phyloP scores from a whole-genome alignment of 2,113 vertebrate genomes.

The Neodon shergylaensis region DNA sequence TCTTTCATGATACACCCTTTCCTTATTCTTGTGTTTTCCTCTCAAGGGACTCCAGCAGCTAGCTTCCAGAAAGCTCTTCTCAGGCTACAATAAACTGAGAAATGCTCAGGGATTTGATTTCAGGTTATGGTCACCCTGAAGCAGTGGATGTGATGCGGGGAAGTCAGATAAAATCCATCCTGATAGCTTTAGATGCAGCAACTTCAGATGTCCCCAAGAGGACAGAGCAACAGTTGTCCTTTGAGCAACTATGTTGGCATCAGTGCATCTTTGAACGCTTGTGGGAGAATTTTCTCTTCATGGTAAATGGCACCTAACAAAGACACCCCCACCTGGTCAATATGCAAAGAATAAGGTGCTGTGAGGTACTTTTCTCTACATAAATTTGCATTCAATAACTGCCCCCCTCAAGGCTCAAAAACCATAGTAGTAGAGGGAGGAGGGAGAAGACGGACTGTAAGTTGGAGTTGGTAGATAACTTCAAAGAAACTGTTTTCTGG shows the following conservation, averaged over 20 bases:
- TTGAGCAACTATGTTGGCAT: neutral
- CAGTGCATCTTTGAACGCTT: too few relatives aligned
- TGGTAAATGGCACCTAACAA: neutral
- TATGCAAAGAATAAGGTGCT: neutral
- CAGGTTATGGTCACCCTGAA: neutral
- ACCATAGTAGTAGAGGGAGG: neutral
- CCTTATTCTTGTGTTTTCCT: neutral
- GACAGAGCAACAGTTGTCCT: too few relatives aligned
- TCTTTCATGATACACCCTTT: neutral
- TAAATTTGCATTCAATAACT: neutral
- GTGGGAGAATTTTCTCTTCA: neutral
- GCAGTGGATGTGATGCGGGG: neutral
- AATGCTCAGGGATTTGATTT: neutral
- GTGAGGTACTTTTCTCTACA: neutral
- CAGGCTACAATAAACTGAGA: neutral
- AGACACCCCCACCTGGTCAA: neutral
- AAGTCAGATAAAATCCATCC: neutral
- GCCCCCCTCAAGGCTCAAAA: neutral
- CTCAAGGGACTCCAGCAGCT: neutral
- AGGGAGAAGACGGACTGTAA: neutral
- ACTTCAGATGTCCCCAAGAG: neutral
- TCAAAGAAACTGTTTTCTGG: neutral
- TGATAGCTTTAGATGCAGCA: neutral
- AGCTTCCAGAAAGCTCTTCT: neutral
- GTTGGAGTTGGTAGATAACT: neutral